Base-by-base conservation (phyloP, 2,797 vertebrate species). In the Sebastolobus alascanus region DNA sequence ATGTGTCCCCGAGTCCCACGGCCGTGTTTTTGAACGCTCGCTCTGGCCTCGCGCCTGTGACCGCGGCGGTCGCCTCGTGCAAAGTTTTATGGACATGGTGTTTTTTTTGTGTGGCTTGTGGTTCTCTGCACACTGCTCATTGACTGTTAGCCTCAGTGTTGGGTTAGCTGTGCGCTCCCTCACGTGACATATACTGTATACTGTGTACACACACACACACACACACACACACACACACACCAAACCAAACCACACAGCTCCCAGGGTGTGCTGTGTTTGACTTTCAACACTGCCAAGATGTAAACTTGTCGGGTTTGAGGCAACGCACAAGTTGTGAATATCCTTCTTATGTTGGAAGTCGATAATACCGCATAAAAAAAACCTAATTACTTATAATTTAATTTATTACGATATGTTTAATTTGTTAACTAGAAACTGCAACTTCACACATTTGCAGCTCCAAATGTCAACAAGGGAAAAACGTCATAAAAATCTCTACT, bases 71-170 rank as follows among this genome's bases (percentile, higher is more conserved):
- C 11, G 63, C 64, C 37, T 77, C 52, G 2, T 59, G 74, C 65
- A 63, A 33, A 16, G 35, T 31, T 84, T 85, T 56, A 84, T 75
- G 64, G 72, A 73, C 73, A 2, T 43, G 71, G 18, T 82, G n/a
- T 60, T 68, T 74, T 68, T 33, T 77, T 50, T 73, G 75, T 84
- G 84, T 83, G 84, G 86, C 58, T 37, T 84, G 88, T 79, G 90
- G 92, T 87, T 85, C 61, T 14, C 46, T 56, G 59, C 27, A 59
- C 38, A 33, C 79, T 75, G 79, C 70, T 75, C 11, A 72, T 43
- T 80, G 84, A 72, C 76, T 31, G 67, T 68, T n/a, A 40, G 54
- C 56, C 65, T 73, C 64, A 4, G 13, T 25, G 68, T 2, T 6
- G 37, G 55, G 16, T 66, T 87, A 54, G 35, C 40, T 38, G 61